Evolutionary conservation across 2,888 invertebrate genomes (phyloP), one percentile per base, ranked within the genome.

Genomic region (Cenopis cana): DNA sequence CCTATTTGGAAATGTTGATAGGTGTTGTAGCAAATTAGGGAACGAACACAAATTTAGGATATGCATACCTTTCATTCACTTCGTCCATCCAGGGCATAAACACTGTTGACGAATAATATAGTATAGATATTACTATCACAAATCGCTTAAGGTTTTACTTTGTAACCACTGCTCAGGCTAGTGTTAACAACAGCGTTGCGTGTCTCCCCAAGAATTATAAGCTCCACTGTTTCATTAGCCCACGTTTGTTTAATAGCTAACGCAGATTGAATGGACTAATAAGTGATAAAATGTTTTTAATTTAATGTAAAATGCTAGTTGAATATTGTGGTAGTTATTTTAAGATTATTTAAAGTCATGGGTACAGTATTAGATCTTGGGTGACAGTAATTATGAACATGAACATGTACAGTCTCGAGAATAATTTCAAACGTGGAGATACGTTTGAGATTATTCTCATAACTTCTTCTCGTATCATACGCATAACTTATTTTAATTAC

Each of bases 141-240:
- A 78, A 74, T 72, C 60, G 59, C 79, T 64, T 54, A 17, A 50
- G 59, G 68, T 69, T 75, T 74, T 61, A 29, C 68, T 72, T 73
- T 50, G 36, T 36, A n/a, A 41, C 60, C 61, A 62, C 69, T 72
- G 75, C 75, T 77, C 76, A 76, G 76, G 69, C 73, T 62, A 69
- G 76, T 74, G 77, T 76, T 77, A 78, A 78, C 76, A 69, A 68
- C 68, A 55, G 76, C 77, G 76, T 80, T 73, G 73, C 77, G 75
- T 76, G 78, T 76, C 75, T 68, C 74, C 69, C 71, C 62, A 64
- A 74, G 67, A 65, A 60, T 54, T 60, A 71, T 67, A 50, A 61
- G 55, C 52, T 17, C 62, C 36, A 66, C 59, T 54, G 67, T 67
- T 73, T 67, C 67, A 72, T 74, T 72, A 64, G 60, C 66, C 64